phyloP scores from a whole-genome alignment of 1,140 invertebrate genomes.

The Drosophila ohnishii region DNA sequence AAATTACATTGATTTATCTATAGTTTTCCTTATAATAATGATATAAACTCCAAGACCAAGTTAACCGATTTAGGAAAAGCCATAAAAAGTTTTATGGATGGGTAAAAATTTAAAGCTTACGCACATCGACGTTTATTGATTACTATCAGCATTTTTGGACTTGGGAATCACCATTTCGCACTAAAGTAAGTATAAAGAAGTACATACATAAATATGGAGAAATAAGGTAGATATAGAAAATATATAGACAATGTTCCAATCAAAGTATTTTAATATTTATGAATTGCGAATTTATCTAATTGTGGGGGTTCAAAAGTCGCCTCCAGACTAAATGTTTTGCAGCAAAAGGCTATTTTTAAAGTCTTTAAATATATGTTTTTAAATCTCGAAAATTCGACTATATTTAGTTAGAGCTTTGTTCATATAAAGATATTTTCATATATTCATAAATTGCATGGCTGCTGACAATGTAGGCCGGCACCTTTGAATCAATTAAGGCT shows the following conservation, averaged over 20 bases:
- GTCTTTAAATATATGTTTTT: neutral
- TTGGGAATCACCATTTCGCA: neutral
- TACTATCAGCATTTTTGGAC: neutral
- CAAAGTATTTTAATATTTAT: neutral
- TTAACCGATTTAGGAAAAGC: conserved; percentile 1
- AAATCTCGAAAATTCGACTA: neutral
- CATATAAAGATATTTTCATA: neutral
- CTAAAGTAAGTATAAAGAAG: too few relatives aligned
- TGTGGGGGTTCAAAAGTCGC: neutral
- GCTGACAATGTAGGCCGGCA: conserved; percentile 28
- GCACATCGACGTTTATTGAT: conserved; percentile 1
- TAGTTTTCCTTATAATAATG: neutral
- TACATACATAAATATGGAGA: neutral
- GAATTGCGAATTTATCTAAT: neutral
- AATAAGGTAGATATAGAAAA: neutral
- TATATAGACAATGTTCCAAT: neutral
- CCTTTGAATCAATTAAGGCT: conserved; percentile 68
- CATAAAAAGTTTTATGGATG: conserved; percentile 2
- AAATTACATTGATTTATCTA: neutral
- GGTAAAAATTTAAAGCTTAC: neutral
- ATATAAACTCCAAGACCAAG: neutral
- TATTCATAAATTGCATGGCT: conserved; percentile 4
- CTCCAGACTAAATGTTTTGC: neutral
- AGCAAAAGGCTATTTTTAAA: conserved; percentile 5
- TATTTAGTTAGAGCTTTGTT: neutral